phyloP scores from a whole-genome alignment of 2,113 vertebrate genomes.

The human region DNA sequence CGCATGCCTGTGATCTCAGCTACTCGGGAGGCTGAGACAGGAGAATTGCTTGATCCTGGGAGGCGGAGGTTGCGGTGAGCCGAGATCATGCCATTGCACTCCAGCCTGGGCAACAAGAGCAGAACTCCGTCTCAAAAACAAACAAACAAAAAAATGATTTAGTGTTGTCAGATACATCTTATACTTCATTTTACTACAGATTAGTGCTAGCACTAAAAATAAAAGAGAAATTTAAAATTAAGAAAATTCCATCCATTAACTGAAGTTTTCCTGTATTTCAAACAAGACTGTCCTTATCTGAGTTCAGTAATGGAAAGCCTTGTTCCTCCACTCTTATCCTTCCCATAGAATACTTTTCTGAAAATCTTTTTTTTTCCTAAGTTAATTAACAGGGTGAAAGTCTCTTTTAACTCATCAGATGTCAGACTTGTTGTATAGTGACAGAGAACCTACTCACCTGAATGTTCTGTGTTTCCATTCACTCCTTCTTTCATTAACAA shows the following conservation, averaged over 20 bases:
- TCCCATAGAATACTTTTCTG: neutral
- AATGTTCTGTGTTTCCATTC: neutral
- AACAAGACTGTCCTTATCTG: neutral
- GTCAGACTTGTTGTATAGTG: neutral
- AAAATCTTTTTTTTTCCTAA: neutral
- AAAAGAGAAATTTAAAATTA: neutral
- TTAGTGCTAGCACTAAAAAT: neutral
- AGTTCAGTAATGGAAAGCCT: neutral
- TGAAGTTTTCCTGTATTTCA: neutral
- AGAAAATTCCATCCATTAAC: neutral
- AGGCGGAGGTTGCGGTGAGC: too few relatives aligned
- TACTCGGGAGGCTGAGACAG: too few relatives aligned
- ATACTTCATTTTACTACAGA: neutral
- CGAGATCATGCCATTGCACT: too few relatives aligned
- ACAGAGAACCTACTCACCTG: neutral
- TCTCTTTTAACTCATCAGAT: neutral
- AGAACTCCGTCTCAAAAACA: too few relatives aligned
- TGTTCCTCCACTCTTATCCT: neutral
- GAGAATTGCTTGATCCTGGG: too few relatives aligned
- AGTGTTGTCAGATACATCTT: neutral
- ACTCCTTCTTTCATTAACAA: neutral
- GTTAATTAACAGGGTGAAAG: too few relatives aligned
- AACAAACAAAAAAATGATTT: too few relatives aligned
- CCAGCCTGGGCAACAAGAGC: too few relatives aligned
- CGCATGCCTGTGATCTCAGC: too few relatives aligned